Percentiles rank a stretch among this genome's conserved stretches.
Evolutionary conservation across 2,113 vertebrate genomes (phyloP).

Genomic region (crab-eating macaque (Macaca fascicularis)): T2T-MFA8v1.1 NC_088390.1:11518001-11518500

Average conservation of each 20-base stretch:
- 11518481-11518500: not conserved
- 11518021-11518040: slow-evolving; percentile 12
- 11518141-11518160: not conserved
- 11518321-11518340: not conserved
- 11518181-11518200: not conserved
- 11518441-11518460: not conserved
- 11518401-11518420: not conserved
- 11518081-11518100: not conserved
- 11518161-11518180: not conserved
- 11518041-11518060: not conserved
- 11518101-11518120: not conserved
- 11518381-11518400: not conserved
- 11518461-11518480: not conserved
- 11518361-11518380: not conserved
- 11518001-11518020: not conserved
- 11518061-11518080: not conserved
- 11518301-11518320: not conserved
- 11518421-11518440: not conserved
- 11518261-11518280: not conserved
- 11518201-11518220: not conserved
- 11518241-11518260: not conserved
- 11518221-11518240: not conserved
- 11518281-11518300: not conserved
- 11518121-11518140: not conserved
- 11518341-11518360: not conserved